Evolutionary conservation across 2,888 invertebrate genomes (phyloP), one percentile per base, ranked within the genome.

Genomic region (Lithophane ornitopus): DNA sequence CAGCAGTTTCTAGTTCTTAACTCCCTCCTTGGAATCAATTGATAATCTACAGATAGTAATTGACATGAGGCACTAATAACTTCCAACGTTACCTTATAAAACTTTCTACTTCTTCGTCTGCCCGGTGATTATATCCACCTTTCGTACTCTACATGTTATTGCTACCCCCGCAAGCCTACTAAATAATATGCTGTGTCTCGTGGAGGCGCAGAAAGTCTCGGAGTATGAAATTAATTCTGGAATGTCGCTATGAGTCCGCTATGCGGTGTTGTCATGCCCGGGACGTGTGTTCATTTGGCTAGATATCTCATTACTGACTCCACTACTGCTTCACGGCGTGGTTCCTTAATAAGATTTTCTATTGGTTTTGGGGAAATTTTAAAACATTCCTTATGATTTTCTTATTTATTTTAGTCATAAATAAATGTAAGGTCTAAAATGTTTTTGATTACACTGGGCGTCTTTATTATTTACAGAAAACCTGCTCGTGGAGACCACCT

Each of bases 131-230:
- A 34, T 2, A 44, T 44, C 28, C 14, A 28, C 28, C 14, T 22
- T 22, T 58, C 7, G 16, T n/a, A 56, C 22, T 69, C 56, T 41
- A 46, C 3, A 46, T 19, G 4, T 52, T 14, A 58, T 67, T 54
- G 19, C 0, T 62, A 70, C 74, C 54, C 12, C 16, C 11, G 28
- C n/a, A 34, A 22, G 54, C 16, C 59, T 76, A 70, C 69, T 85
- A 85, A 87, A 85, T 87, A 82, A 78, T 78, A 54, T 66, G 72
- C 67, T 66, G 68, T 74, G 74, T 83, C 74, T 71, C 39, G 67
- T 11, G 16, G 56, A 75, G 66, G 59, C 68, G 58, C 70, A 39
- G 69, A 72, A 56, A 58, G 62, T 46, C 59, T 56, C 28, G n/a
- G 63, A 70, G 61, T 62, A 49, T 58, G 70, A 67, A 76, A 85